A percentile compares a stretch with the other conserved stretches of the same genome.
These are phyloP conservation scores for Micropoecilia bifurca DNA, from an alignment of 2,797 vertebrate species.

Conservation along the genomic window DNA sequence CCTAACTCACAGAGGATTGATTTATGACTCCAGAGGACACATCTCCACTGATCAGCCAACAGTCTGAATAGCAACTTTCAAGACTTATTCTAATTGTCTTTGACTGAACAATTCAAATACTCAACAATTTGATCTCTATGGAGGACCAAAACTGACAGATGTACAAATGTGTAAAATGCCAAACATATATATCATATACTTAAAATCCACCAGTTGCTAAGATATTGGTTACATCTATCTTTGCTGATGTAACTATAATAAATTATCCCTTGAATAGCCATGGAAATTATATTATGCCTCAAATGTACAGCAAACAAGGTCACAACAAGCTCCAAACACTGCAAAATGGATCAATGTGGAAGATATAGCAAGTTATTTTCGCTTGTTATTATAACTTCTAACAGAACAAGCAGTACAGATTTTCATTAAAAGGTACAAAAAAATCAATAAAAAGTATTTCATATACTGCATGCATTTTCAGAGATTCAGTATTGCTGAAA, in stretches of 20 bases:
- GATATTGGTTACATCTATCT: neutral
- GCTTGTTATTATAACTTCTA: neutral
- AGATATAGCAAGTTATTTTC: neutral
- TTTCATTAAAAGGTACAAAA: neutral
- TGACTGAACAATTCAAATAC: neutral
- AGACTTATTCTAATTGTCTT: neutral
- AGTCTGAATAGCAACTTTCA: neutral
- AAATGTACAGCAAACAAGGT: neutral
- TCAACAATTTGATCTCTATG: no score
- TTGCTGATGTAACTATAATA: neutral
- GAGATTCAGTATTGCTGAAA: neutral
- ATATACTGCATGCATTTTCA: neutral
- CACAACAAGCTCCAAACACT: neutral
- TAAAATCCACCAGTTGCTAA: no score
- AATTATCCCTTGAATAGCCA: neutral
- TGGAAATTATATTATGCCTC: neutral
- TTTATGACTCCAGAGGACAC: neutral
- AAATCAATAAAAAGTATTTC: neutral
- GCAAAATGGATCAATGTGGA: neutral
- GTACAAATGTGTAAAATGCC: no score
- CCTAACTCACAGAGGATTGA: neutral
- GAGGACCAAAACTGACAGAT: no score
- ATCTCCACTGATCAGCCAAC: neutral
- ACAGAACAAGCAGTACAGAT: neutral
- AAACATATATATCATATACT: no score